Base-by-base conservation (phyloP, 1,140 invertebrate genomes). In the Rhizoglyphus robini region DNA sequence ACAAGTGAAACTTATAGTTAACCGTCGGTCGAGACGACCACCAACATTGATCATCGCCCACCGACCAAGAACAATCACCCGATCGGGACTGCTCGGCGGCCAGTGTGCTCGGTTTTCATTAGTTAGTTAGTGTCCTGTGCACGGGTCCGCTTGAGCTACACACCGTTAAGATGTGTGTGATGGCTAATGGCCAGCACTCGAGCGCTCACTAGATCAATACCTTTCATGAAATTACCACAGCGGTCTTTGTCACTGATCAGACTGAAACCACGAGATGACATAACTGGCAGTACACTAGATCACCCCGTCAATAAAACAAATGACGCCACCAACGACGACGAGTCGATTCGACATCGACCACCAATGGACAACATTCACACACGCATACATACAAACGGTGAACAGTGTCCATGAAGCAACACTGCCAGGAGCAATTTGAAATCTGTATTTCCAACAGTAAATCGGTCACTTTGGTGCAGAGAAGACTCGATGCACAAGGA, bases 1-100 rank as follows among this genome's bases (percentile, higher is more conserved):
- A 54, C 51, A 54, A 54, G 51, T 54, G 51, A 54, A 54, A 54
- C 51, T 11, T 8, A 23, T 11, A 54, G 51, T 54, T 8, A 54
- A 25, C 18, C 36, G 36, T n/a, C 36, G 36, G n/a, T 18, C 36
- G 8, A 41, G 36, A 41, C 36, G 36, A 18, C 8, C 36, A n/a
- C n/a, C n/a, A n/a, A n/a, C 8, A 41, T 41, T 41, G 36, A 41
- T 41, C 18, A 18, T n/a, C 8, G 18, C 36, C 36, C 8, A 41
- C 18, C 36, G 36, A 41, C 8, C 36, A 8, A 41, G 18, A 11
- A 18, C 8, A 18, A 18, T 11, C 36, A 41, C 8, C 18, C 36
- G 18, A 8, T 41, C 8, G 8, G 8, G 36, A 18, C 36, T 41
- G 36, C 8, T n/a, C 8, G 18, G 18, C 36, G 36, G 18, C 18